Evolutionary conservation across 2,113 vertebrate genomes (phyloP).

Genomic region (Poeciliopsis turrubarensis): DNA sequence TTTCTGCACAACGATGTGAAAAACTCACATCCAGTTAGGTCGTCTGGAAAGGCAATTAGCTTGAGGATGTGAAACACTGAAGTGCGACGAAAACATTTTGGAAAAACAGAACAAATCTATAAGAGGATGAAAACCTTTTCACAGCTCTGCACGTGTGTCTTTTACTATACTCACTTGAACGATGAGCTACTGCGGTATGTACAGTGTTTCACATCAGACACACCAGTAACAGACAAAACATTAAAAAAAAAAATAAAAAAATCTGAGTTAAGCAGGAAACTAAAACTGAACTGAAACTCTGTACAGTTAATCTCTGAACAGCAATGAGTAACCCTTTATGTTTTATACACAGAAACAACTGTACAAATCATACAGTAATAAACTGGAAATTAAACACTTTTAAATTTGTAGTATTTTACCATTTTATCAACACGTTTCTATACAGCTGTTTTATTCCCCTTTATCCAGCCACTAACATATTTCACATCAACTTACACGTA

Average conservation of each 20-base stretch:
- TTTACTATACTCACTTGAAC: slow-evolving; percentile 36
- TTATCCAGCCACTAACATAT: slow-evolving; percentile 36
- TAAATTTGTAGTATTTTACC: slow-evolving; percentile 44
- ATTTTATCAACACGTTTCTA: slow-evolving; percentile 62
- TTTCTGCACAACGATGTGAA: too few relatives aligned
- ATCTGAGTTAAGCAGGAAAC: slow-evolving; percentile 53
- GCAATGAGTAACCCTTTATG: slow-evolving; percentile 41
- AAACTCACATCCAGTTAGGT: too few relatives aligned
- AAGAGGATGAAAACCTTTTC: background rate
- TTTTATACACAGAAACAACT: slow-evolving; percentile 64
- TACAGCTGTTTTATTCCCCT: slow-evolving; percentile 57
- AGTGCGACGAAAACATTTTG: background rate
- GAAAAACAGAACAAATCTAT: background rate
- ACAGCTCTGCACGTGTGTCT: slow-evolving; percentile 20
- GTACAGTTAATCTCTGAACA: slow-evolving; percentile 61
- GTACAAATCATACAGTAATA: slow-evolving; percentile 75
- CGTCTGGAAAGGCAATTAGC: background rate
- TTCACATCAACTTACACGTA: slow-evolving; percentile 33
- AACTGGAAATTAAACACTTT: slow-evolving; percentile 63
- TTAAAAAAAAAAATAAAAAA: too few relatives aligned
- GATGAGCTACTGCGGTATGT: slow-evolving; percentile 50
- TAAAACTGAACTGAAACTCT: slow-evolving; percentile 52
- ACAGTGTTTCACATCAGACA: slow-evolving; percentile 58
- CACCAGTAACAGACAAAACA: slow-evolving; percentile 56
- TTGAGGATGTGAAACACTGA: background rate